phyloP scores from a whole-genome alignment of 2,113 vertebrate species.

The Spea bombifrons region DNA sequence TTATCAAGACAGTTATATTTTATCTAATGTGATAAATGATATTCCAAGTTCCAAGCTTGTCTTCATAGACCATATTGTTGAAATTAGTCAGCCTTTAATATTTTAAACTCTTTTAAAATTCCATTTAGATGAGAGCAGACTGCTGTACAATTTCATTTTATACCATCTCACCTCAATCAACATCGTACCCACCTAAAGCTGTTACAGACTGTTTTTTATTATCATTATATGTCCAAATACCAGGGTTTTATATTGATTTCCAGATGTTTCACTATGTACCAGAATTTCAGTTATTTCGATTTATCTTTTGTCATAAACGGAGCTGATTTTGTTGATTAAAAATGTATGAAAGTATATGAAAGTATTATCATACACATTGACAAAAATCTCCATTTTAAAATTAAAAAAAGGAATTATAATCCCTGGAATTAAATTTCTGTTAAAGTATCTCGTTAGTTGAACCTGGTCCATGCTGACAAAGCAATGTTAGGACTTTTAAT shows the following conservation, averaged over 20 bases:
- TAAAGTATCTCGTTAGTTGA: too few species aligned
- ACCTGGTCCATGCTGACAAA: too few species aligned
- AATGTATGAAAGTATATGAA: too few species aligned
- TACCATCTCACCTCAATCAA: conserved; percentile 16
- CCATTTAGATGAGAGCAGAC: conserved; percentile 5
- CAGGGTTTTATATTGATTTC: conserved; percentile 18
- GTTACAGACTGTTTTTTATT: conserved; percentile 17
- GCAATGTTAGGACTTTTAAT: too few species aligned
- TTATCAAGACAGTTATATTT: background rate
- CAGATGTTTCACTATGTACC: conserved; percentile 24
- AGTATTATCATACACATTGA: too few species aligned
- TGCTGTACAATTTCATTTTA: background rate
- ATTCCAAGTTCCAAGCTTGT: background rate
- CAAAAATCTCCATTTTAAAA: too few species aligned
- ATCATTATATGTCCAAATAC: conserved; percentile 9
- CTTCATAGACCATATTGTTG: background rate
- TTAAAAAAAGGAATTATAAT: too few species aligned
- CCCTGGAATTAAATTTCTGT: too few species aligned
- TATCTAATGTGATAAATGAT: background rate
- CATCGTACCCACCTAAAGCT: background rate
- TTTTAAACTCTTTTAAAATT: conserved; percentile 14
- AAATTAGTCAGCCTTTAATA: conserved; percentile 1
- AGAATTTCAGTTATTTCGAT: conserved; percentile 15
- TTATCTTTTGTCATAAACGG: conserved; percentile 17
- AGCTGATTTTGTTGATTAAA: conserved; percentile 16